Percentiles rank a stretch among this genome's conserved stretches.
phyloP scores from a whole-genome alignment of 2,113 vertebrate species.

The Ciconia stormi region DNA sequence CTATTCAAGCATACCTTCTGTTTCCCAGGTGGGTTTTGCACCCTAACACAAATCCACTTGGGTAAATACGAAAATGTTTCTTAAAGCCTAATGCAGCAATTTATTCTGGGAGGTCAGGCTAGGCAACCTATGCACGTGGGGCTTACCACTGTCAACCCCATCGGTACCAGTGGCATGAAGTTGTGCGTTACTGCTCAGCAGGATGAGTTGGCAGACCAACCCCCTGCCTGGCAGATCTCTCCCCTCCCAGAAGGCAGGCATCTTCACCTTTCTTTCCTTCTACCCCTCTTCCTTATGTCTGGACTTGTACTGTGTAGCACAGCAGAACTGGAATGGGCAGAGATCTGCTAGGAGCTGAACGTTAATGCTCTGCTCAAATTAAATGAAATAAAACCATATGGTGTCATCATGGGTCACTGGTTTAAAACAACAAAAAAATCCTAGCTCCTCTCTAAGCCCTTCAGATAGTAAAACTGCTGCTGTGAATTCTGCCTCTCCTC shows the following conservation, averaged over 20 bases:
- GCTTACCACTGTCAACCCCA: not conserved
- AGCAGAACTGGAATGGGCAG: not conserved
- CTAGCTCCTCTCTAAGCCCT: constrained; percentile 41
- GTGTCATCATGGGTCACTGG: constrained; percentile 66
- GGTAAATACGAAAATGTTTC: not conserved
- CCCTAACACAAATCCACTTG: not conserved
- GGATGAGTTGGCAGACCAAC: not conserved
- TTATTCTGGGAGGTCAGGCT: not conserved
- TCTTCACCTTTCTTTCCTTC: not conserved
- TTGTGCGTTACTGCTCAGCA: not conserved
- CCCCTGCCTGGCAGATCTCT: not conserved
- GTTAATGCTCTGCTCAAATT: constrained; percentile 59
- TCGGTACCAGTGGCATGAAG: not conserved
- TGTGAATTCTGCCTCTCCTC: not conserved
- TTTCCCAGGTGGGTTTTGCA: not conserved
- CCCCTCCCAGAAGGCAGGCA: not conserved
- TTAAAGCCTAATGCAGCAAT: not conserved
- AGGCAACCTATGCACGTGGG: not conserved
- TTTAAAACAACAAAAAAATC: constrained; percentile 62
- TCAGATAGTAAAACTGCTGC: constrained; percentile 38
- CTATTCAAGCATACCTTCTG: not conserved
- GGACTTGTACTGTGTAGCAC: not conserved
- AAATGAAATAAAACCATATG: constrained; percentile 68
- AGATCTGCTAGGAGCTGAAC: constrained; percentile 38
- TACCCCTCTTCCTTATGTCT: not conserved